Base-by-base conservation (phyloP, 2,888 invertebrate species). In the Conus canariensis region DNA sequence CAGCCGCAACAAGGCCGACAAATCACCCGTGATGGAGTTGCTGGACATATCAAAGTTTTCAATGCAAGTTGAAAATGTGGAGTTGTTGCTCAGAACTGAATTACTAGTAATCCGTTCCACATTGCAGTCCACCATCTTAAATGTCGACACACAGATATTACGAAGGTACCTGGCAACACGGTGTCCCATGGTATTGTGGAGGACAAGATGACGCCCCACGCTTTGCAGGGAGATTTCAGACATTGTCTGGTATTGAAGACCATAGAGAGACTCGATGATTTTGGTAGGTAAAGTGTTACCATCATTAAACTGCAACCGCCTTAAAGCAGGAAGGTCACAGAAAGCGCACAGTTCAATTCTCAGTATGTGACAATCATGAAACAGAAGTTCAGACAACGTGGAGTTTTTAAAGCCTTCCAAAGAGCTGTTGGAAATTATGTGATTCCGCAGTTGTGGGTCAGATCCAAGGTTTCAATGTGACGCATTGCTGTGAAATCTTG, bases 221-320 rank as follows among this genome's bases (percentile, higher is more conserved):
- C 25, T 4, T 19, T 7, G 1, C 8, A 83, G 22, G 1, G 22
- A 58, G 5, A 83, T 58, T 59, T 83, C 83, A 22, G 56, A 22
- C 83, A 83, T 83, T 1, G 5, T 83, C 58, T 83, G 83, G 58
- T 58, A 83, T 58, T 83, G 83, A 83, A 83, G 83, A 83, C 83
- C 83, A 83, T 83, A 83, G 9, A 83, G n/a, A 19, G 58, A 58
- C n/a, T 83, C 83, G 16, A 83, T 19, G 8, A 59, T 59, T n/a
- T 56, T 56, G 83, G 7, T 56, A 4, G 83, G 83, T 9, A 59
- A 25, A 7, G 22, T 58, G 22, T n/a, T 19, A 5, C 3, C 22
- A n/a, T 16, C 19, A 1, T 22, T 7, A 22, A 83, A 22, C 58
- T 8, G 5, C 58, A 83, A 58, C 22, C 22, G 58, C n/a, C 30